Percentiles rank a stretch among this genome's conserved stretches.
These are phyloP conservation scores for Drosophila sordidapex DNA, from an alignment of 2,888 invertebrate genomes.

Conservation along the genomic window DNA sequence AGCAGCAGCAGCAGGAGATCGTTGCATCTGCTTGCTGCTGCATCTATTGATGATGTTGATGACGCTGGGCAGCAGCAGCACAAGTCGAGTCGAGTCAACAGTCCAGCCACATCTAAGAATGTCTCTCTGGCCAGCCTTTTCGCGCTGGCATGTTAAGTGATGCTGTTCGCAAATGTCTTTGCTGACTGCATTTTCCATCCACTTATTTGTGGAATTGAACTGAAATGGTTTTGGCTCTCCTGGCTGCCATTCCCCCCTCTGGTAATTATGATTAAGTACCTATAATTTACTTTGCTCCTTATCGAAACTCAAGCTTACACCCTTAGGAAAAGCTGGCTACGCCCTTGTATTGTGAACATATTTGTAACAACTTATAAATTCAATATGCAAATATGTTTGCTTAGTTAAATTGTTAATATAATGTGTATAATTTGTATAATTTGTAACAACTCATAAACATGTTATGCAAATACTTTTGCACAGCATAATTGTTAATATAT, in stretches of 20 bases:
- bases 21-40: slow-evolving; percentile 53
- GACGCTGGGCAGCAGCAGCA: slow-evolving; percentile 49
- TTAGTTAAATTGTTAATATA: too few relatives aligned
- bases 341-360: background rate
- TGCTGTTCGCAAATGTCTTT: slow-evolving; percentile 58
- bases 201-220: slow-evolving; percentile 36
- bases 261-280: slow-evolving; percentile 43
- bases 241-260: slow-evolving; percentile 6
- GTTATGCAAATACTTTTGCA: too few relatives aligned
- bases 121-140: slow-evolving; percentile 46
- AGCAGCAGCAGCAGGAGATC: slow-evolving; percentile 48
- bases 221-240: slow-evolving; percentile 28
- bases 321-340: background rate
- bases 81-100: background rate
- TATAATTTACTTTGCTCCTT: slow-evolving; percentile 1
- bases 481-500: background rate
- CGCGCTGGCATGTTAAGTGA: slow-evolving; percentile 60
- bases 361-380: background rate
- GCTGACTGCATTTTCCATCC: slow-evolving; percentile 8
- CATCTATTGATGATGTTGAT: slow-evolving; percentile 76
- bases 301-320: background rate
- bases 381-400: background rate
- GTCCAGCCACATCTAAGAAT: slow-evolving; percentile 37
- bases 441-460: background rate
- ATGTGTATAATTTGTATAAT: background rate